Evolutionary conservation across 2,888 invertebrate species (phyloP), one percentile per base, ranked within the genome.

Genomic region (Steinernema carpocapsae): DNA sequence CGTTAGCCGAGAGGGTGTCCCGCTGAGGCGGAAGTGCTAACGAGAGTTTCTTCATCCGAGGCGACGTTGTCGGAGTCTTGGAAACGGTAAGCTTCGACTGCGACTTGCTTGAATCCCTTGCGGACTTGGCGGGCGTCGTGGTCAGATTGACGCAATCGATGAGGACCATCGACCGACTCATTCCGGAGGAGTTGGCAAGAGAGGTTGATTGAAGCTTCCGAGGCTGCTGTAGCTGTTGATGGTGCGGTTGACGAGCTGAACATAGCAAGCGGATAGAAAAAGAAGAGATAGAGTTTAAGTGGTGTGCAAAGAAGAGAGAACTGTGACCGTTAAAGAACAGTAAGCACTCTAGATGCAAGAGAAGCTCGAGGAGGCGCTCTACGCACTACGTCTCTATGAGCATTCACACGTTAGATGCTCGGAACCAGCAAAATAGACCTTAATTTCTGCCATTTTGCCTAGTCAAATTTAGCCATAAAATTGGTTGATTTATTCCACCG

Each of bases 91-190:
- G 64, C 12, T 29, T 26, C 14, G 64, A 64, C 64, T 64, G 64
- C 29, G 64, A 64, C 32, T 64, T 64, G 64, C 64, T 64, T 1
- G 64, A 10, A 17, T 10, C 17, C 7, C 64, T 29, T 12, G 2
- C 64, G 64, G 26, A 29, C 64, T 37, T 64, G 3, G 64, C 19
- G 17, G 64, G 64, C 10, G 32, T 29, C 12, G 29, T 17, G 26
- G 71, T 52, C 43, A 74, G 71, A 29, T 74, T 74, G 24, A 74
- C 76, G 74, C 71, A 51, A 17, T 83, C 84, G 42, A 82, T 77
- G 26, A 85, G 76, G 10, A 84, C 82, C 83, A 85, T 83, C 56
- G 85, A 85, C 37, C 84, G 81, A 19, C 82, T 82, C 85, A 85
- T 85, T 26, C 80, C 82, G 42, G 79, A 79, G 37, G 78, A 76